Conservation (phyloP, 2,797 vertebrate genomes). For the Microhierax caerulescens region DNA sequence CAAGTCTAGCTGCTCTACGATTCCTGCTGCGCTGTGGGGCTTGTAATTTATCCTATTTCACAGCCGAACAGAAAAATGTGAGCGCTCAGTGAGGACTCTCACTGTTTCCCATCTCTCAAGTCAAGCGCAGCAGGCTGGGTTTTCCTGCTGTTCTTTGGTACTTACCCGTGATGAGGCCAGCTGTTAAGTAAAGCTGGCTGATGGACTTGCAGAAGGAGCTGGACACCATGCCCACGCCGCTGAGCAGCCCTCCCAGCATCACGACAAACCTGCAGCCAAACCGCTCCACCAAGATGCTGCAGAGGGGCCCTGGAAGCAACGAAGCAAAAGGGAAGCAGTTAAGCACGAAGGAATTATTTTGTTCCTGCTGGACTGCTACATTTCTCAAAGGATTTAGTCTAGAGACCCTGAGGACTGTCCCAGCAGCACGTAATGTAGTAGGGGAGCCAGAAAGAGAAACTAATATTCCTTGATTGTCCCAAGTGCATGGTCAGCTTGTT, state of each 20-base stretch:
- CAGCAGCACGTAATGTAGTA: neutral
- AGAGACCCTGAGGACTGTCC: neutral
- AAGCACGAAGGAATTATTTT: neutral
- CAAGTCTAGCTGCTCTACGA: neutral
- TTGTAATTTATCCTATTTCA: neutral
- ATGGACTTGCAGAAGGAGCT: conserved; percentile 87
- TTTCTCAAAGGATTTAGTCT: neutral
- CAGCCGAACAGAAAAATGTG: neutral
- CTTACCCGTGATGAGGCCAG: conserved; percentile 89
- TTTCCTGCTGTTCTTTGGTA: neutral
- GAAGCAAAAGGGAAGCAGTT: neutral
- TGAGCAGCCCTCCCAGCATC: conserved; percentile 90
- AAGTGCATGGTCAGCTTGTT: neutral
- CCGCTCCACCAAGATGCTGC: conserved; percentile 86
- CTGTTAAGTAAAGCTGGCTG: conserved; percentile 85
- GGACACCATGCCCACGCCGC: conserved; percentile 87
- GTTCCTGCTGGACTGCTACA: neutral
- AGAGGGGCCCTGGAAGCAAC: conserved; percentile 85
- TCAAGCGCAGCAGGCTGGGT: neutral
- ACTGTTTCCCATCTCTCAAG: neutral
- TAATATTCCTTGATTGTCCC: neutral
- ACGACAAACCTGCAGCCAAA: conserved; percentile 86
- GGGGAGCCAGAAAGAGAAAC: neutral
- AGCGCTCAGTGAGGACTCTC: neutral
- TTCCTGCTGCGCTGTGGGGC: neutral